These are phyloP conservation scores for Malthinus seriepunctatus DNA, from an alignment of 2,888 invertebrate species.

Conservation along the genomic window DNA sequence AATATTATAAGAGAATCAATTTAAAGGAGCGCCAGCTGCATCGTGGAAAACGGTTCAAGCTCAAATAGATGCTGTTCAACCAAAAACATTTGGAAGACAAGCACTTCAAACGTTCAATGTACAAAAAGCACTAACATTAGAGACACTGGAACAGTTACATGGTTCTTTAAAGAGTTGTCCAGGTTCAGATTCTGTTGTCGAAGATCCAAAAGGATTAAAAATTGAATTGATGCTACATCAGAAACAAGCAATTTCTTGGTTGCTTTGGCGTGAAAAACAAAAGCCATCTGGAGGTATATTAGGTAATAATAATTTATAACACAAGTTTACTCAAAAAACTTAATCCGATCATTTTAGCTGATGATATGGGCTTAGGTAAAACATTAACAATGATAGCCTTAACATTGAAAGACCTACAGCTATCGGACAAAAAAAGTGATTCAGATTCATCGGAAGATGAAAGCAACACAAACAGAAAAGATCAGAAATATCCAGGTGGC, in stretches of 20 bases:
- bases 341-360: slow-evolving; percentile 61
- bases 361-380: slow-evolving; percentile 84
- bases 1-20: slow-evolving; percentile 1
- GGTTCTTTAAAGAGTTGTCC: slow-evolving; percentile 71
- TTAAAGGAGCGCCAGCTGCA: background rate
- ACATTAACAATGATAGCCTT: slow-evolving; percentile 83
- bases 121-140: slow-evolving; percentile 71
- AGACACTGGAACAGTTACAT: slow-evolving; percentile 73
- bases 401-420: slow-evolving; percentile 62
- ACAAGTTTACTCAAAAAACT: background rate
- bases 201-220: slow-evolving; percentile 66
- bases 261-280: slow-evolving; percentile 87
- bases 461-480: slow-evolving; percentile 27
- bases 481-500: slow-evolving; percentile 58
- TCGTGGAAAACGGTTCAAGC: slow-evolving; percentile 61
- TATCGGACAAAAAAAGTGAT: slow-evolving; percentile 47
- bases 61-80: slow-evolving; percentile 59
- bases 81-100: slow-evolving; percentile 61
- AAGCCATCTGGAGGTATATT: slow-evolving; percentile 85
- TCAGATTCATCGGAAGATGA: slow-evolving; percentile 40
- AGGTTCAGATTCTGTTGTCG: slow-evolving; percentile 59
- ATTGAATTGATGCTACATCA: slow-evolving; percentile 82
- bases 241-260: slow-evolving; percentile 83
- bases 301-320: too few relatives aligned
- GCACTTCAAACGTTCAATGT: slow-evolving; percentile 71